A percentile compares a stretch with the other conserved stretches of the same genome.
Conservation (phyloP, 2,797 vertebrate species). For the Poeciliopsis turneri region DNA sequence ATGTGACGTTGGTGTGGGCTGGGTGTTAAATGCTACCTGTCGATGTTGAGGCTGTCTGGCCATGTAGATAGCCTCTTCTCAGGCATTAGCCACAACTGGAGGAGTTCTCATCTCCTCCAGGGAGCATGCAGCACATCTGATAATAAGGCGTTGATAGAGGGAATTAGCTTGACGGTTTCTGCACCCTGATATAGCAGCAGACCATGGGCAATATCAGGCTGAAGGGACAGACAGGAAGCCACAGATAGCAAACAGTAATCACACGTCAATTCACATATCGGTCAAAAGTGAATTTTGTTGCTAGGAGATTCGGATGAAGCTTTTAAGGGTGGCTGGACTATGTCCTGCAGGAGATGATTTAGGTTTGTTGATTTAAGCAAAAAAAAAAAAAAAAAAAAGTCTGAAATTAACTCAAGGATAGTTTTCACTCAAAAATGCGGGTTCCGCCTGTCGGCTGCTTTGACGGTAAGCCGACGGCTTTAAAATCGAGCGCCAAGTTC, state of each 20-base stretch:
- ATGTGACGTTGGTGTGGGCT: constrained; percentile 60
- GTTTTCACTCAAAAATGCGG: not conserved
- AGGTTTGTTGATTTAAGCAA: not conserved
- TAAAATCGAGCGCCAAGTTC: not conserved
- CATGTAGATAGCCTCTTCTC: constrained; percentile 69
- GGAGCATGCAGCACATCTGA: constrained; percentile 64
- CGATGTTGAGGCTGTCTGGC: constrained; percentile 67
- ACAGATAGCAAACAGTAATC: constrained; percentile 56
- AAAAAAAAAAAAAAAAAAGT: not conserved
- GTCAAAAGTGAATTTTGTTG: constrained; percentile 54
- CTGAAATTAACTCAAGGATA: not conserved
- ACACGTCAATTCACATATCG: constrained; percentile 59
- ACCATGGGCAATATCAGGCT: constrained; percentile 50
- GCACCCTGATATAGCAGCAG: constrained; percentile 72
- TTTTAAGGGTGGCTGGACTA: constrained; percentile 37
- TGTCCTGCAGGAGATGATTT: constrained; percentile 21
- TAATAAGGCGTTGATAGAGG: constrained; percentile 80
- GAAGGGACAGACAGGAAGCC: constrained; percentile 30
- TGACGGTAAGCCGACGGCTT: not conserved
- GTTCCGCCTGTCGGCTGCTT: not conserved
- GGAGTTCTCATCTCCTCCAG: constrained; percentile 69
- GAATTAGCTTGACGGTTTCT: constrained; percentile 67
- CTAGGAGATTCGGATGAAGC: constrained; percentile 36
- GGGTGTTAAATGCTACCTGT: constrained; percentile 75
- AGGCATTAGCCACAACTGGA: constrained; percentile 59